These are phyloP conservation scores for Rhea pennata DNA, from an alignment of 2,113 vertebrate genomes.

Conservation along the genomic window DNA sequence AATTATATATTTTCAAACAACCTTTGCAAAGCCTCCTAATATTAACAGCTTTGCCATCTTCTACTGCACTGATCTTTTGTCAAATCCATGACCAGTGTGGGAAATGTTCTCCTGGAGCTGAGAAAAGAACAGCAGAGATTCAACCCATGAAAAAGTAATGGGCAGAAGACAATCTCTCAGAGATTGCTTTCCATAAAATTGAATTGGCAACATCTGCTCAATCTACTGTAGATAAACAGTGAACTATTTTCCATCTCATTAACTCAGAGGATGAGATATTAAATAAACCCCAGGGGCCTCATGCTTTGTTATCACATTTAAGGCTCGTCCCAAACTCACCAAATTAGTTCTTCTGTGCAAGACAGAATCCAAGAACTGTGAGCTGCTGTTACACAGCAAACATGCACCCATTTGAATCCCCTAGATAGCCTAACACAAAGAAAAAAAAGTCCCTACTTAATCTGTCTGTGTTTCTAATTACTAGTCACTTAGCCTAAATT, in stretches of 20 bases:
- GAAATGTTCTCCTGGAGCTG: not conserved
- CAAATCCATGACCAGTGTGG: not conserved
- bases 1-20: not conserved
- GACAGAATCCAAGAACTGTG: conserved; percentile 24
- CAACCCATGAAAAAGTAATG: conserved; percentile 63
- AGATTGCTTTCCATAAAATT: conserved; percentile 77
- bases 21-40: not conserved
- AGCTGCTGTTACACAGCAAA: not conserved
- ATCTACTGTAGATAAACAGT: conserved; percentile 82
- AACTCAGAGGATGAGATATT: conserved; percentile 79
- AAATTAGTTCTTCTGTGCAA: conserved; percentile 57
- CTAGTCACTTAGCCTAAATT: conserved; percentile 81
- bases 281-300: conserved; percentile 75
- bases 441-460: conserved; percentile 56
- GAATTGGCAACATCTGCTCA: conserved; percentile 82
- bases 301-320: conserved; percentile 71
- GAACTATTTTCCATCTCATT: conserved; percentile 84
- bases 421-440: conserved; percentile 27
- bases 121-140: conserved; percentile 41
- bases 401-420: conserved; percentile 13
- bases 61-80: conserved; percentile 6
- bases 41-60: not conserved
- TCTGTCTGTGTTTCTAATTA: conserved; percentile 76
- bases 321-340: conserved; percentile 67
- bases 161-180: conserved; percentile 75